A percentile compares a stretch with the other conserved stretches of the same genome.
Evolutionary conservation across 2,113 vertebrate species (phyloP).

Genomic region (Diadophis punctatus): DNA sequence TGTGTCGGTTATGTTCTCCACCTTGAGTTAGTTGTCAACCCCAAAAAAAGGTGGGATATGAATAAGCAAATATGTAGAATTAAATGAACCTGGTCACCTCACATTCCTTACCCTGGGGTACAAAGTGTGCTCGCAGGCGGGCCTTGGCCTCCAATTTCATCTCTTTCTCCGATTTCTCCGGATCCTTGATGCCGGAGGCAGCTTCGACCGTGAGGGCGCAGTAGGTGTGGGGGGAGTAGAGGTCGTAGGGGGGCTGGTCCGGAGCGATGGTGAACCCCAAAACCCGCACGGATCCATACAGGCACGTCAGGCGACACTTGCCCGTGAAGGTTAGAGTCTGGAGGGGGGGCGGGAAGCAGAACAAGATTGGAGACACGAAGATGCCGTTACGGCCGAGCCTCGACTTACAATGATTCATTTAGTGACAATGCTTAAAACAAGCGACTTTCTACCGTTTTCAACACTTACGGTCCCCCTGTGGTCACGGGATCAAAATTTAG

Average conservation of each 20-base stretch:
- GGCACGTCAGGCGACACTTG: slow-evolving; percentile 81
- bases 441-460: fast-evolving
- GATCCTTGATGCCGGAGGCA: slow-evolving; percentile 50
- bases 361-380: fast-evolving
- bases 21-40: not conserved
- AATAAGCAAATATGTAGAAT: not conserved
- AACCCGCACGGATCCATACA: slow-evolving; percentile 85
- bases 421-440: not conserved
- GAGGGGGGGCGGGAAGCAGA: fast-evolving
- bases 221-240: slow-evolving; percentile 82
- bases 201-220: slow-evolving; percentile 75
- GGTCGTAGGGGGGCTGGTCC: slow-evolving; percentile 78
- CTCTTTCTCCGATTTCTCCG: slow-evolving; percentile 59
- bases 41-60: not conserved
- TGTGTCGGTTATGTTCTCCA: not conserved
- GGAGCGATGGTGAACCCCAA: slow-evolving; percentile 80
- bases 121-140: slow-evolving; percentile 72
- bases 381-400: fast-evolving
- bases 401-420: fast-evolving
- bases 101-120: slow-evolving; percentile 16
- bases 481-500: not conserved
- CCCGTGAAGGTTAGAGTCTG: slow-evolving; percentile 78
- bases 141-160: slow-evolving; percentile 52
- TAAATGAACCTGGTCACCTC: not conserved
- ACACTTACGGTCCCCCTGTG: not conserved